Percentiles rank a stretch among this genome's conserved stretches.
These are phyloP conservation scores for Hybognathus amarus DNA, from an alignment of 2,797 vertebrate species.

Conservation along the genomic window DNA sequence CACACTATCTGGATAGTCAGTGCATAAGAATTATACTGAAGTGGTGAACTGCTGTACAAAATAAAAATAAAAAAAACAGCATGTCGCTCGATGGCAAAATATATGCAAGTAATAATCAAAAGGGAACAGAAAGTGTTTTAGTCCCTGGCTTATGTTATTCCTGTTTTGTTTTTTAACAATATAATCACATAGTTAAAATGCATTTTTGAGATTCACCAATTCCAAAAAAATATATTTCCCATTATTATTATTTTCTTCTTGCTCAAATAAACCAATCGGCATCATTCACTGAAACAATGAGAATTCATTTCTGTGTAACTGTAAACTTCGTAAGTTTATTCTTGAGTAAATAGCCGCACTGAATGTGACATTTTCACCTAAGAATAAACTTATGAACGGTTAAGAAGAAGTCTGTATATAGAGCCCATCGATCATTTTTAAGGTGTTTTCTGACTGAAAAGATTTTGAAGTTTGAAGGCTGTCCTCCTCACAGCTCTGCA, in stretches of 20 bases:
- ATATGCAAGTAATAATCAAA: conserved; percentile 14
- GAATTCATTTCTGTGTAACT: background rate
- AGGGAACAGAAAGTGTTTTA: background rate
- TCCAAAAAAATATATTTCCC: too few species aligned
- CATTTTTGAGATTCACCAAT: background rate
- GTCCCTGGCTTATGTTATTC: background rate
- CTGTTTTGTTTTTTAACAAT: background rate
- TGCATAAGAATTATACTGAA: conserved; percentile 8
- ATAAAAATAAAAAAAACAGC: background rate
- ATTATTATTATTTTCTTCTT: background rate
- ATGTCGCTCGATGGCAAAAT: conserved; percentile 12
- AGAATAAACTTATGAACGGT: background rate
- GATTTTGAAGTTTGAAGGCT: conserved; percentile 4
- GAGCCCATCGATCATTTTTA: conserved; percentile 3
- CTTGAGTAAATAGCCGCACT: background rate
- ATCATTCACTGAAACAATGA: background rate
- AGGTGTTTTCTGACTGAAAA: conserved; percentile 1
- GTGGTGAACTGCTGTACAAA: background rate
- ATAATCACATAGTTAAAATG: background rate
- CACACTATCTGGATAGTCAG: conserved; percentile 6
- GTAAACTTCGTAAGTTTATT: background rate
- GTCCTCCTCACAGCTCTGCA: background rate
- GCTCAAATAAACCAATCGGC: background rate
- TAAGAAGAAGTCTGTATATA: too few species aligned
- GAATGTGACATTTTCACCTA: background rate